Evolutionary conservation across 2,888 invertebrate species (phyloP).

Genomic region (Monochamus alternatus): DNA sequence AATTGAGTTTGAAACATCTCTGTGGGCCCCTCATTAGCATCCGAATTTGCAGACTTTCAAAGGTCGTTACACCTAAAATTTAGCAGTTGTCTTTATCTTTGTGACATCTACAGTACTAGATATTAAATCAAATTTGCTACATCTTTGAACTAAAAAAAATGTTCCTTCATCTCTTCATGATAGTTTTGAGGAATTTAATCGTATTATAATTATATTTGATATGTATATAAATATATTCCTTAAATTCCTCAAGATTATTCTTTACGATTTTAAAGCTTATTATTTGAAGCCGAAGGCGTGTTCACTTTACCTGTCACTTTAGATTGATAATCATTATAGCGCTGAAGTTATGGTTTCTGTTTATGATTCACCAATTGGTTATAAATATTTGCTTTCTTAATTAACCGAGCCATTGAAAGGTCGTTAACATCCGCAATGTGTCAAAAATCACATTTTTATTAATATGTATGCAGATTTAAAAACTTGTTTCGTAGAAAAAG

Average conservation of each 20-base stretch:
- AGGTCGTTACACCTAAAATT: conserved; percentile 45
- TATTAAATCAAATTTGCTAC: too few species aligned
- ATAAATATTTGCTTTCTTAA: conserved; percentile 2
- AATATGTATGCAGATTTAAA: neutral
- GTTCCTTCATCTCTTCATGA: neutral
- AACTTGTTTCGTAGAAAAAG: conserved; percentile 15
- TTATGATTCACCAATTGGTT: neutral
- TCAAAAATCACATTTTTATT: neutral
- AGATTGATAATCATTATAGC: too few species aligned
- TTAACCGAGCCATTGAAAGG: neutral
- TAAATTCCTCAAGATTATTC: too few species aligned
- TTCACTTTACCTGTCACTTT: too few species aligned
- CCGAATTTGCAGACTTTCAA: conserved; percentile 37
- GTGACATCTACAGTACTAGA: neutral
- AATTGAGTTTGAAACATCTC: conserved; percentile 20
- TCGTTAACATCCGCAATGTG: conserved; percentile 19
- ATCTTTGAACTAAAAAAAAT: too few species aligned
- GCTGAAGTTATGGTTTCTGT: too few species aligned
- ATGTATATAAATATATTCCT: too few species aligned
- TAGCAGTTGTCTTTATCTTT: conserved; percentile 17
- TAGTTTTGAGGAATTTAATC: neutral
- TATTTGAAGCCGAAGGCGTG: too few species aligned
- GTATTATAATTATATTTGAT: too few species aligned
- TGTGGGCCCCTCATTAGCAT: conserved; percentile 47
- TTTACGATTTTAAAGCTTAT: too few species aligned